Percentiles rank a stretch among this genome's conserved stretches.
Conservation (phyloP, 1,140 invertebrate species). For the Ctenoplectra terminalis region DNA sequence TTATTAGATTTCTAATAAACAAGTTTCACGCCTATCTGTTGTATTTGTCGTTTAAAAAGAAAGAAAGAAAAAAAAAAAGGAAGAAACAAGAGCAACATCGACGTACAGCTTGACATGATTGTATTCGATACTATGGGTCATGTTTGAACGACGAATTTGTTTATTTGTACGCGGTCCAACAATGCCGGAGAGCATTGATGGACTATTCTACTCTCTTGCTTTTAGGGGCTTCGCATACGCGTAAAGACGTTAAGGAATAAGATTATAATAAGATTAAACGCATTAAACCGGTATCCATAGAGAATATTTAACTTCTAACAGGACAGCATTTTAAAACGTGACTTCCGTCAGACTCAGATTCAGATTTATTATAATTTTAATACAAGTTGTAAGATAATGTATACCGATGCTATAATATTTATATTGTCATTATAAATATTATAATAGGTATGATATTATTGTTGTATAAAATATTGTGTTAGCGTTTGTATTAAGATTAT, state of each 20-base stretch:
- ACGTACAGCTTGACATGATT: not conserved
- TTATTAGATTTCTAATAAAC: not conserved
- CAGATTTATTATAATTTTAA: constrained; percentile 46
- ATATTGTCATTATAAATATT: constrained; percentile 34
- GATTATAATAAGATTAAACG: not conserved
- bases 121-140: not conserved
- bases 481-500: constrained; percentile 46
- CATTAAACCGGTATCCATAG: not conserved
- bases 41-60: not conserved
- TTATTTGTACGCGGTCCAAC: constrained; percentile 4
- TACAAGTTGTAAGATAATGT: constrained; percentile 30
- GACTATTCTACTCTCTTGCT: constrained; percentile 5
- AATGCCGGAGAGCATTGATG: not conserved
- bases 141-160: not conserved
- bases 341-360: not conserved
- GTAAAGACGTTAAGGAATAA: not conserved
- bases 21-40: constrained; percentile 2
- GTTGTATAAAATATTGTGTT: constrained; percentile 23
- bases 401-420: constrained; percentile 27
- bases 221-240: constrained; percentile 12
- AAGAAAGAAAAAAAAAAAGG: not conserved
- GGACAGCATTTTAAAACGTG: not conserved
- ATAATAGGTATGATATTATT: constrained; percentile 35
- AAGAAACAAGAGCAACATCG: not conserved
- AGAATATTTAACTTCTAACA: not conserved